Evolutionary conservation across 1,140 invertebrate genomes (phyloP), one percentile per base, ranked within the genome.

Genomic region (Phthorimaea operculella): DNA sequence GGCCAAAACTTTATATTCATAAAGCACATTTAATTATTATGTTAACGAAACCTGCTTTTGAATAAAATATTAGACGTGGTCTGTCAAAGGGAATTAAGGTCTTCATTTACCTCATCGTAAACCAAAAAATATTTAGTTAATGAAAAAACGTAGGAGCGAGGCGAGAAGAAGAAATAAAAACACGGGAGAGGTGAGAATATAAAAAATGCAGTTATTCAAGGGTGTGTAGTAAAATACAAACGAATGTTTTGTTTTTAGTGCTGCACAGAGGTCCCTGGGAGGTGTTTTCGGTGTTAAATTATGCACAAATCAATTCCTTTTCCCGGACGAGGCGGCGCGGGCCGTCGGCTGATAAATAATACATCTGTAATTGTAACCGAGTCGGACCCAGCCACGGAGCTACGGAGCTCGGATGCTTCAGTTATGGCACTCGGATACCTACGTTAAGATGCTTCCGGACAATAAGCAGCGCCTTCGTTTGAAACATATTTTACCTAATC

Each of bases 21-120:
- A 82, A 82, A 76, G 73, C 72, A 74, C 74, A 74, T 84, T 83
- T 83, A 82, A 84, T 84, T 84, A 84, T 80, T 80, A 84, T 84
- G 78, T 79, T 75, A 84, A 84, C 76, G 81, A 81, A 78, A 77
- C 69, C 73, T 74, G 68, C 73, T 74, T 79, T 76, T 84, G 81
- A 84, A 84, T 84, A 82, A 80, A 82, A 84, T 82, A 79, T 81
- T 70, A 82, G 75, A 69, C 59, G 57, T 62, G 67, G 64, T 63
- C 71, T 76, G 75, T 82, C 79, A 82, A 82, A 82, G 78, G 54
- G 66, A 79, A 79, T 82, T 74, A 78, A 65, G 21, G 56, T 61
- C 64, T 72, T 77, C 66, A 69, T 79, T 74, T 47, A 47, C 44
- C 44, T 16, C 44, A 47, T 39, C 36, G 36, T 47, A 47, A 47